Evolutionary conservation across 1,140 invertebrate genomes (phyloP).

Genomic region (Trichoplusia ni): DNA sequence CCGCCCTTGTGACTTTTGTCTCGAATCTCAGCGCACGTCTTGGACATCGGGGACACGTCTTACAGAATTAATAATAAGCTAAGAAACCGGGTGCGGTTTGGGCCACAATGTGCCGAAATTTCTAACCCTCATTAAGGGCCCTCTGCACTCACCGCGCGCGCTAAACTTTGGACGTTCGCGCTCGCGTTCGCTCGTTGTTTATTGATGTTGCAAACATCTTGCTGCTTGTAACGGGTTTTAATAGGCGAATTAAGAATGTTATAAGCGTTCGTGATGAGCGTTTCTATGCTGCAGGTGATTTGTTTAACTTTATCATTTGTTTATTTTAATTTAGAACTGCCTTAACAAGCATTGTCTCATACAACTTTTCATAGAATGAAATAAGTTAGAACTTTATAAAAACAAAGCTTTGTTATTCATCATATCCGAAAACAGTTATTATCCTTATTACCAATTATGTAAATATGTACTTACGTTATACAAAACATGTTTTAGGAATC

Average conservation of each 20-base stretch:
- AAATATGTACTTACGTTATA: too few relatives aligned
- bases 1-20: conserved; percentile 75
- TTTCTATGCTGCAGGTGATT: conserved; percentile 29
- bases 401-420: not conserved
- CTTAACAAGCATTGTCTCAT: too few relatives aligned
- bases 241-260: conserved; percentile 74
- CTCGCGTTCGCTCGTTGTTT: conserved; percentile 72
- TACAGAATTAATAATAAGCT: conserved; percentile 81
- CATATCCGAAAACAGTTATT: conserved; percentile 1
- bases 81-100: conserved; percentile 77
- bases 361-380: too few relatives aligned
- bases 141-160: conserved; percentile 76
- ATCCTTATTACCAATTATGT: too few relatives aligned
- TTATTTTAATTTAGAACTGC: not conserved
- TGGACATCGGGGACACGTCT: conserved; percentile 81
- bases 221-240: conserved; percentile 64
- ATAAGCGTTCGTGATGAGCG: conserved; percentile 48
- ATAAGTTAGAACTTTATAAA: not conserved
- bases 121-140: conserved; percentile 78
- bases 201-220: conserved; percentile 74
- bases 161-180: conserved; percentile 72
- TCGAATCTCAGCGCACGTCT: conserved; percentile 79
- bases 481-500: conserved; percentile 16
- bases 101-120: conserved; percentile 77
- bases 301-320: conserved; percentile 40